Percentiles rank a stretch among this genome's conserved stretches.
These are phyloP conservation scores for Cygnus buccinator DNA, from an alignment of 2,113 vertebrate genomes.

Conservation along the genomic window DNA sequence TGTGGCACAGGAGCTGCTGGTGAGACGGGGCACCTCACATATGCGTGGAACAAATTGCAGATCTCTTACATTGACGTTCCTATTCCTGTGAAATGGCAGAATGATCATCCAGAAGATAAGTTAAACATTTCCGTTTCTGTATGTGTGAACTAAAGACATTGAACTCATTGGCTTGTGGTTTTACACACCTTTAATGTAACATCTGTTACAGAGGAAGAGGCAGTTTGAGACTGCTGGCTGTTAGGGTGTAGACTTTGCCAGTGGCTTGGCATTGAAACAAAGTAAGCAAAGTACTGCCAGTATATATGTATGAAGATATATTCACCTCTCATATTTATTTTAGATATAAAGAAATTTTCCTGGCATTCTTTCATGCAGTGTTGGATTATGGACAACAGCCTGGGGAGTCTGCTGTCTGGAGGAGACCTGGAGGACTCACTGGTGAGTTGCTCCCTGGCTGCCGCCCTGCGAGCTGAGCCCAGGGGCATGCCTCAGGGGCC, in stretches of 20 bases:
- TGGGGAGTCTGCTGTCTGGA: not conserved
- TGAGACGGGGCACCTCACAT: not conserved
- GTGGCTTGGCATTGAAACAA: not conserved
- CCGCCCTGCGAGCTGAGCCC: not conserved
- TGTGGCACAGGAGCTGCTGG: not conserved
- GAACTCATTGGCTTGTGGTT: not conserved
- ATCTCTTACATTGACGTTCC: not conserved
- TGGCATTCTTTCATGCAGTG: not conserved
- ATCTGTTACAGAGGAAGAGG: not conserved
- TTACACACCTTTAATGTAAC: rapidly evolving
- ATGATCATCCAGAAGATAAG: not conserved
- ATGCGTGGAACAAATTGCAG: rapidly evolving
- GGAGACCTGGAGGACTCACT: rapidly evolving
- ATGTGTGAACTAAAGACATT: not conserved
- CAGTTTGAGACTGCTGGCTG: not conserved
- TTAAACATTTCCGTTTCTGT: not conserved
- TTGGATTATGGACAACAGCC: constrained; percentile 32
- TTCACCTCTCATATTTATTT: not conserved
- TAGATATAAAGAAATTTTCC: not conserved
- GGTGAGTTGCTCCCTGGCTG: not conserved
- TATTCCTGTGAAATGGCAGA: not conserved
- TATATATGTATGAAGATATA: not conserved
- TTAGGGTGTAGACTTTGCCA: not conserved
- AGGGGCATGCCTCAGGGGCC: not conserved
- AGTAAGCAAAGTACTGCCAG: not conserved